Evolutionary conservation across 2,797 vertebrate genomes (phyloP).

Genomic region (Bovichtus variegatus): DNA sequence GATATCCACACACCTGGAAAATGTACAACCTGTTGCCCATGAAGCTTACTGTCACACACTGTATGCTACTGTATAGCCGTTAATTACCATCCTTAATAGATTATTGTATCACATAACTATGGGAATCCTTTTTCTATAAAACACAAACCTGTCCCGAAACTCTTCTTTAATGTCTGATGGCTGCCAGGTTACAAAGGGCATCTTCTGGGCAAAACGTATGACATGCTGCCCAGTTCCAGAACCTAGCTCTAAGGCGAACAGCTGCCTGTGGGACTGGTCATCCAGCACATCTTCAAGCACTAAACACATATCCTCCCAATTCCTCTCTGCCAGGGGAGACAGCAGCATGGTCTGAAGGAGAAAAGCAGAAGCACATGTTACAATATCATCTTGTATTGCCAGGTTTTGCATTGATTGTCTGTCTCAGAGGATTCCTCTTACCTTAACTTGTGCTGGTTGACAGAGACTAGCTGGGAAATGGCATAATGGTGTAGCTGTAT

Average conservation of each 20-base stretch:
- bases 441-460: conserved; percentile 32
- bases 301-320: conserved; percentile 78
- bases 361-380: not conserved
- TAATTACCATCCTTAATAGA: not conserved
- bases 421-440: conserved; percentile 12
- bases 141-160: conserved; percentile 71
- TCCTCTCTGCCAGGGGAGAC: conserved; percentile 83
- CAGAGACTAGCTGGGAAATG: conserved; percentile 15
- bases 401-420: not conserved
- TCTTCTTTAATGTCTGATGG: conserved; percentile 83
- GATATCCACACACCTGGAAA: not conserved
- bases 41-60: not conserved
- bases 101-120: not conserved
- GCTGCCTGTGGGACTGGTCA: conserved; percentile 74
- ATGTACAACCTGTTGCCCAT: not conserved
- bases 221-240: conserved; percentile 86
- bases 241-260: conserved; percentile 82
- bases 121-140: not conserved
- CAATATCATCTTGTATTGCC: not conserved
- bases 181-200: conserved; percentile 84
- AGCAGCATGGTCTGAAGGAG: conserved; percentile 80
- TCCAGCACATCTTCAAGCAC: conserved; percentile 79
- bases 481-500: conserved; percentile 36
- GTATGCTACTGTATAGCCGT: not conserved
- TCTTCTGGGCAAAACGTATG: conserved; percentile 81